These are phyloP conservation scores for Selenia dentaria DNA, from an alignment of 2,888 invertebrate genomes.

Conservation along the genomic window DNA sequence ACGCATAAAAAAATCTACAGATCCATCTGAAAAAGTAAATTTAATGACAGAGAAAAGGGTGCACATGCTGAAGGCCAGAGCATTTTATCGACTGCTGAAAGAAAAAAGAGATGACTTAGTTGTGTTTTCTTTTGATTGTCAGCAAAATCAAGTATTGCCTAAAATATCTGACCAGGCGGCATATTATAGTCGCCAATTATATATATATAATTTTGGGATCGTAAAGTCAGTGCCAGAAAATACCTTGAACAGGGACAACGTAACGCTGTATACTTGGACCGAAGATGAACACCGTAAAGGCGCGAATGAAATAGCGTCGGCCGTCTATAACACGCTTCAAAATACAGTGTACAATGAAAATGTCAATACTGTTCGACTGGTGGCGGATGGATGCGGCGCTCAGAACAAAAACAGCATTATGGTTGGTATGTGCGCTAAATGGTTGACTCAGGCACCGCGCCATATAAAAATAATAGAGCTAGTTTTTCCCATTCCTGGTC, in stretches of 20 bases:
- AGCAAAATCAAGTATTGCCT: too few relatives aligned
- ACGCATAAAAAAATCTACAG: conserved; percentile 16
- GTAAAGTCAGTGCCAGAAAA: too few relatives aligned
- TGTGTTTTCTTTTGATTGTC: conserved; percentile 24
- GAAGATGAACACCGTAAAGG: conserved; percentile 37
- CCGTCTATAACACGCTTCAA: conserved; percentile 27
- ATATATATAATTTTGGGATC: conserved; percentile 38
- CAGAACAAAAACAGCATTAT: too few relatives aligned
- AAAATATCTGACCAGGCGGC: too few relatives aligned
- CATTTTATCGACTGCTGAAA: too few relatives aligned
- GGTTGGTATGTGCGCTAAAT: conserved; percentile 32
- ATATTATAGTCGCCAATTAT: too few relatives aligned
- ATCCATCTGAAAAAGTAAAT: conserved; percentile 19
- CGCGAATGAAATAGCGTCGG: conserved; percentile 40
- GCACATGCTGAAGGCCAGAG: conserved; percentile 25
- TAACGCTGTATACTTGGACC: conserved; percentile 34
- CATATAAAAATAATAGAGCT: conserved; percentile 24
- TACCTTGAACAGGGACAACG: too few relatives aligned
- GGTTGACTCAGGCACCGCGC: conserved; percentile 24
- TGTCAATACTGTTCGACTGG: conserved; percentile 28
- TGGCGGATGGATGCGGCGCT: too few relatives aligned
- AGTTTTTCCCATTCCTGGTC: conserved; percentile 34
- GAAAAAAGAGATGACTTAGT: conserved; percentile 23
- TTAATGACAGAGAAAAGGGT: too few relatives aligned
- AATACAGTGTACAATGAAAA: conserved; percentile 15